phyloP scores from a whole-genome alignment of 2,888 invertebrate species.

The Apeira syringaria region DNA sequence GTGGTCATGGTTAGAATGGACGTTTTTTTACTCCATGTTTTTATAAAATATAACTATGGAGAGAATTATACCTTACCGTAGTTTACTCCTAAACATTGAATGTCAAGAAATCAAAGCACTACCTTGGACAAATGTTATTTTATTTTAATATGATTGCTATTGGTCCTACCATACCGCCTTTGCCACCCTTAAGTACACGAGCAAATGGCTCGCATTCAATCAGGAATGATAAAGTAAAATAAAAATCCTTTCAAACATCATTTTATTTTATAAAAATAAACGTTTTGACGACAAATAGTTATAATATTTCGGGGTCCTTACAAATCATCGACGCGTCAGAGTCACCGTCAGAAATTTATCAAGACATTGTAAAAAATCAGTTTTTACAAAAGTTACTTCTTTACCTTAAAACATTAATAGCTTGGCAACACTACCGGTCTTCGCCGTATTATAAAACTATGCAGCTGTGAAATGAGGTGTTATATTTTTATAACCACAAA shows the following conservation, averaged over 20 bases:
- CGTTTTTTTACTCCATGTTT: too few species aligned
- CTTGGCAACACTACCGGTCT: not conserved
- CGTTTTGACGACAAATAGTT: constrained; percentile 84
- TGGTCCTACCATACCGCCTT: too few species aligned
- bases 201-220: too few species aligned
- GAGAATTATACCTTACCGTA: too few species aligned
- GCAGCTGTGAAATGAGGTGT: not conserved
- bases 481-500: not conserved
- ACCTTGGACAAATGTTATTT: too few species aligned
- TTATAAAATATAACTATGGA: too few species aligned
- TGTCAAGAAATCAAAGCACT: too few species aligned
- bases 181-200: too few species aligned
- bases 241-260: constrained; percentile 71
- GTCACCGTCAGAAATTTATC: constrained; percentile 84
- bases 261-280: constrained; percentile 85
- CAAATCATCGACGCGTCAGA: constrained; percentile 68
- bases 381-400: constrained; percentile 87
- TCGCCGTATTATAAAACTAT: not conserved
- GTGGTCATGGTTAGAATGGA: too few species aligned
- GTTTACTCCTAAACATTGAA: too few species aligned
- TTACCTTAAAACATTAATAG: constrained; percentile 84
- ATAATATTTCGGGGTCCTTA: constrained; percentile 81
- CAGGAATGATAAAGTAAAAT: too few species aligned
- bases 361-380: constrained; percentile 87
- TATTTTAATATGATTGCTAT: too few species aligned